phyloP scores from a whole-genome alignment of 2,113 vertebrate species.

The Heliornis fulica region DNA sequence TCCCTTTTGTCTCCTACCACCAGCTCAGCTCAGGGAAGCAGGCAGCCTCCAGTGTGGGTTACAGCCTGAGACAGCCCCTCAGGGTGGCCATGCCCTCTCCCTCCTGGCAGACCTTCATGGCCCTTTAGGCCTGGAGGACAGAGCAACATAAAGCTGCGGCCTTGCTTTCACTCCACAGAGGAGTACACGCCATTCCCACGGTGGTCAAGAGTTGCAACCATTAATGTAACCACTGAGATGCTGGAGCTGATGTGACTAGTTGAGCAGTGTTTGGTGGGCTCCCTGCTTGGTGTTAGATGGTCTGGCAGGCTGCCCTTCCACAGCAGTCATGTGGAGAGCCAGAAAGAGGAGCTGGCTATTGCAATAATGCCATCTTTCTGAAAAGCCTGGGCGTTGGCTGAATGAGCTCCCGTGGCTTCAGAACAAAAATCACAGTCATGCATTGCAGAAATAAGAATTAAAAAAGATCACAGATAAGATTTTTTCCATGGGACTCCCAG shows the following conservation, averaged over 20 bases:
- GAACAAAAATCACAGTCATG: background rate
- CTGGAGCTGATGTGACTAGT: background rate
- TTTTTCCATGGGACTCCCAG: background rate
- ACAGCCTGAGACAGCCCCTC: background rate
- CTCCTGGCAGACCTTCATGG: background rate
- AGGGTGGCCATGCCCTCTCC: accelerated
- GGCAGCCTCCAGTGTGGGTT: background rate
- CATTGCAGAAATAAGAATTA: background rate
- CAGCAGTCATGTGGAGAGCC: background rate
- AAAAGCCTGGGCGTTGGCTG: background rate
- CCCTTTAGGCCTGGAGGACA: background rate
- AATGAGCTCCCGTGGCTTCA: background rate
- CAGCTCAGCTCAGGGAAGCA: background rate
- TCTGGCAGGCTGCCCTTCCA: background rate
- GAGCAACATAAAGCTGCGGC: background rate
- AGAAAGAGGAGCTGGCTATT: background rate
- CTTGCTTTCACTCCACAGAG: background rate
- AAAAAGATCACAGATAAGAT: background rate
- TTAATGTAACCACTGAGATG: background rate
- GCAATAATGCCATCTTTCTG: background rate
- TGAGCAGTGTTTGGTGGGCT: background rate
- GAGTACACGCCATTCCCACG: accelerated
- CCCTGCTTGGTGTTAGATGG: background rate
- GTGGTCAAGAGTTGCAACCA: background rate
- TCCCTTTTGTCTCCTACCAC: background rate